Evolutionary conservation across 2,797 vertebrate genomes (phyloP).

Genomic region (Myripristis murdjan): DNA sequence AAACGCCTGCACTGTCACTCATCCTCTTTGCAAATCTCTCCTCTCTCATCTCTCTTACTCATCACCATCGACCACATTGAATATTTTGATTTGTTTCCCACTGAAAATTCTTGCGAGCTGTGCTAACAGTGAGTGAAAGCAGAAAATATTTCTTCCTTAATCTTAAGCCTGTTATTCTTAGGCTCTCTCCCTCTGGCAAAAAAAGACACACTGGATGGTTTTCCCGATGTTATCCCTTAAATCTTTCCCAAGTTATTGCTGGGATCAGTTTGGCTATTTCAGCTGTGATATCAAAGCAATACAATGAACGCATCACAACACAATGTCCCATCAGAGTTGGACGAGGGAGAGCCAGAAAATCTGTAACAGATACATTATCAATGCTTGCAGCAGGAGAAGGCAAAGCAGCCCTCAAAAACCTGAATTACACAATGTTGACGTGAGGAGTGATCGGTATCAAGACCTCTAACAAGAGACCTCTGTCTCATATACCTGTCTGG

Average conservation of each 20-base stretch:
- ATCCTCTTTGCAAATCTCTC: slow-evolving; percentile 36
- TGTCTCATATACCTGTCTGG: slow-evolving; percentile 48
- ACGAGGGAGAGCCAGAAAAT: slow-evolving; percentile 49
- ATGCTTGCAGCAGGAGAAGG: slow-evolving; percentile 20
- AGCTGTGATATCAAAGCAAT: slow-evolving; percentile 74
- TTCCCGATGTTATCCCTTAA: slow-evolving; percentile 75
- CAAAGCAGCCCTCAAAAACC: slow-evolving; percentile 14
- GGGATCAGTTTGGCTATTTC: slow-evolving; percentile 72
- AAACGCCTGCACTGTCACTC: slow-evolving; percentile 26
- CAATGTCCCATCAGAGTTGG: slow-evolving; percentile 59
- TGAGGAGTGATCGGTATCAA: slow-evolving; percentile 35
- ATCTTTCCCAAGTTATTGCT: slow-evolving; percentile 78
- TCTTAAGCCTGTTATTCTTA: slow-evolving; percentile 72
- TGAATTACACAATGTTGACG: slow-evolving; percentile 46
- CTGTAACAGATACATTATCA: slow-evolving; percentile 46
- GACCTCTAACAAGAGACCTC: slow-evolving; percentile 45
- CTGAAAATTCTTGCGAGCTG: slow-evolving; percentile 49
- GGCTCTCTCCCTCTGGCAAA: slow-evolving; percentile 67
- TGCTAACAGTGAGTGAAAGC: slow-evolving; percentile 58
- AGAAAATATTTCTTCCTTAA: slow-evolving; percentile 75
- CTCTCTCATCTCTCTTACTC: slow-evolving; percentile 23
- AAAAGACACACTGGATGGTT: slow-evolving; percentile 65
- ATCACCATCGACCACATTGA: slow-evolving; percentile 52
- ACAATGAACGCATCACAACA: slow-evolving; percentile 60
- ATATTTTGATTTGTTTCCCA: slow-evolving; percentile 66